Evolutionary conservation across 2,113 vertebrate genomes (phyloP).

Genomic region (Actenoides hombroni): DNA sequence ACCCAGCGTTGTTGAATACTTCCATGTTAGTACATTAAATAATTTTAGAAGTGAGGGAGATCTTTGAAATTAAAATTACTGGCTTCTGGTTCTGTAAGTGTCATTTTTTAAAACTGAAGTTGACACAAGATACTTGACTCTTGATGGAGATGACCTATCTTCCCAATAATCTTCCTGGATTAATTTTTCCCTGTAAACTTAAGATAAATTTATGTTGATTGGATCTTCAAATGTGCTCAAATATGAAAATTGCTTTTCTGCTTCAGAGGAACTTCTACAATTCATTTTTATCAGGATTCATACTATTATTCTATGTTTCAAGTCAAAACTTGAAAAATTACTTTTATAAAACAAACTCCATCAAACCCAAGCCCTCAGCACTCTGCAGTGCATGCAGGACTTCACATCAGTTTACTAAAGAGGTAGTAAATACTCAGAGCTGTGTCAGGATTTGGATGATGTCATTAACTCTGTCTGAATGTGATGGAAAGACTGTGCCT

Average conservation of each 20-base stretch:
- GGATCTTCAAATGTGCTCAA: neutral
- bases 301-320: neutral
- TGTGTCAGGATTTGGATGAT: neutral
- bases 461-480: neutral
- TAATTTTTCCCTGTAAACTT: neutral
- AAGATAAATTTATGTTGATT: neutral
- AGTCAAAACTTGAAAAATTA: neutral
- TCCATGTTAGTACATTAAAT: neutral
- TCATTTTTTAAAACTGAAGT: neutral
- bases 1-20: neutral
- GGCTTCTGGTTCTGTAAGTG: neutral
- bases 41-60: neutral
- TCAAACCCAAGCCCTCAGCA: neutral
- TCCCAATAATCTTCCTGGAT: neutral
- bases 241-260: neutral
- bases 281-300: neutral
- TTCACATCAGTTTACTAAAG: neutral
- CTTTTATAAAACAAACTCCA: neutral
- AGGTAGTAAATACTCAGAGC: neutral
- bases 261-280: neutral
- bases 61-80: neutral
- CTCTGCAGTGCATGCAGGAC: neutral
- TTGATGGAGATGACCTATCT: neutral
- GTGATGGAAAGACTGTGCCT: neutral
- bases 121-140: neutral